Evolutionary conservation across 1,140 invertebrate genomes (phyloP), one percentile per base, ranked within the genome.

Genomic region (Ostrea denselamellosa): DNA sequence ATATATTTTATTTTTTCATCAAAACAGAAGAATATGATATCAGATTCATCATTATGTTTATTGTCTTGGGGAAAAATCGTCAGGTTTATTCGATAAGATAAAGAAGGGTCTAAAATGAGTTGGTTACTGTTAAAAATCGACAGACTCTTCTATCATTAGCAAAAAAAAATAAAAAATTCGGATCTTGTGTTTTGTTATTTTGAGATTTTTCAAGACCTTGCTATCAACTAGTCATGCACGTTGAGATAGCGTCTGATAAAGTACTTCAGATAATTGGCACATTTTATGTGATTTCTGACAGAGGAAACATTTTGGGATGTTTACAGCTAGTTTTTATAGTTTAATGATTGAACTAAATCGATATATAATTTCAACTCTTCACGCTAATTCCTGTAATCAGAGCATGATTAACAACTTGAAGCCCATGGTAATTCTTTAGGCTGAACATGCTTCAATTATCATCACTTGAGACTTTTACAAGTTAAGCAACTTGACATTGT

Each of bases 111-210:
- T 62, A 77, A 8, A 77, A 77, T 44, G 28, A 28, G 68, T 77
- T 77, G 25, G 28, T 77, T 34, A 34, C 9, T 34, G 25, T 25
- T 34, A 25, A 77, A 71, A 77, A 34, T 77, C 25, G 68, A 77
- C 25, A 77, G 68, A 77, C 68, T 25, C 28, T 71, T 77, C 28
- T 77, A 77, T 77, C 68, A 77, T 44, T 77, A 77, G 68, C 25
- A 14, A 25, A 77, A n/a, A n/a, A n/a, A n/a, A n/a, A n/a, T n/a
- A n/a, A n/a, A 28, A 77, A 77, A 77, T 12, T 7, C 25, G 28
- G 25, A 77, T 25, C 68, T 10, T 34, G 68, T 77, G 68, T 77
- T 77, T 7, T 77, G 68, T 34, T 77, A 14, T 77, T 77, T 77
- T 77, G 68, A 77, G 68, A 77, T 77, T 22, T 77, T 62, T 25